A percentile compares a stretch with the other conserved stretches of the same genome.
phyloP scores from a whole-genome alignment of 2,797 vertebrate species.

The Neostethus bicornis region DNA sequence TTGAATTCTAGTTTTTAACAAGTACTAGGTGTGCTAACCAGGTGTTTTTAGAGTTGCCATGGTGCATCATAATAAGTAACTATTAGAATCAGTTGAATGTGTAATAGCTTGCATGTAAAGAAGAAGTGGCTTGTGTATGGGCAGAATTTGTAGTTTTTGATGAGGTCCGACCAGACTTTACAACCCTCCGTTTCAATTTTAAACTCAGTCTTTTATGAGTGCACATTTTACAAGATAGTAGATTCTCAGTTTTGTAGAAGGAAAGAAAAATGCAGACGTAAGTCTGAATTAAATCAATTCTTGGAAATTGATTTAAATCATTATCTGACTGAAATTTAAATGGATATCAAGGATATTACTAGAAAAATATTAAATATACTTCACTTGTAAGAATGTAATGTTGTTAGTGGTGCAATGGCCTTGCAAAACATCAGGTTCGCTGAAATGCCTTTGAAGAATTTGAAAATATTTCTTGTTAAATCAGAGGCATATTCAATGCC shows the following conservation, averaged over 20 bases:
- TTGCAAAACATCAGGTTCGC: background rate
- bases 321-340: background rate
- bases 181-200: background rate
- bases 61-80: slow-evolving; percentile 2
- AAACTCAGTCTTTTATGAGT: background rate
- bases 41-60: background rate
- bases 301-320: background rate
- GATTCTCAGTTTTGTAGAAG: background rate
- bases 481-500: slow-evolving; percentile 37
- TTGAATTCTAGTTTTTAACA: slow-evolving; percentile 17
- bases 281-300: background rate
- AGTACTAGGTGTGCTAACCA: slow-evolving; percentile 1
- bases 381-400: background rate
- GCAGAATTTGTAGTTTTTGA: background rate
- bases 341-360: background rate
- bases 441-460: slow-evolving; percentile 46
- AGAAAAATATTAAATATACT: background rate
- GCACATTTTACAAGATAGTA: background rate
- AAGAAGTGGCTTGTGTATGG: background rate
- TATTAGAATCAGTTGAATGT: background rate
- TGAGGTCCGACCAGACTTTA: background rate
- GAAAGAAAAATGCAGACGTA: background rate
- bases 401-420: background rate
- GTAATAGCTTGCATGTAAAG: background rate
- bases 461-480: slow-evolving; percentile 46